These are phyloP conservation scores for Cataglyphis cursor DNA, from an alignment of 2,888 invertebrate species.

Conservation along the genomic window DNA sequence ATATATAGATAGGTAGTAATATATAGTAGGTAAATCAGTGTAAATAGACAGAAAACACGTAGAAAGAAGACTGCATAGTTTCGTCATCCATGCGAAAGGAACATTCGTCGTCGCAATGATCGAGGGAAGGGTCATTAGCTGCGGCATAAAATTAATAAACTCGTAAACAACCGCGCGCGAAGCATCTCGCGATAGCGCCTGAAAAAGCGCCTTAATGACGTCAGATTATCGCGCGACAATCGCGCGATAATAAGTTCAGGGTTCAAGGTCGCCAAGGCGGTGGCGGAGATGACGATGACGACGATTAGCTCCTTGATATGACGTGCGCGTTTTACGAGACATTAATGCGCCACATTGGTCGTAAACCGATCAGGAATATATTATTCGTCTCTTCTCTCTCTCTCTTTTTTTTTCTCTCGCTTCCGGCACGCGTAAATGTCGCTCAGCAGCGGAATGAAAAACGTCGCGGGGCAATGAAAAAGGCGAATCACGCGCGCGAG, in stretches of 20 bases:
- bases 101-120: constrained; percentile 24
- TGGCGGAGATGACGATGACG: not conserved
- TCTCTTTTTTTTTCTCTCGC: constrained; percentile 8
- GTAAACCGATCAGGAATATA: constrained; percentile 57
- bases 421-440: constrained; percentile 52
- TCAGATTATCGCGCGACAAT: constrained; percentile 36
- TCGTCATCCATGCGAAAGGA: constrained; percentile 9
- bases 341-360: constrained; percentile 29
- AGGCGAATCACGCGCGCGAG: constrained; percentile 49
- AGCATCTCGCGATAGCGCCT: constrained; percentile 35
- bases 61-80: not conserved
- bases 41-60: not conserved
- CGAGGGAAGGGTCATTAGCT: constrained; percentile 31
- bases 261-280: constrained; percentile 41
- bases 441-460: constrained; percentile 49
- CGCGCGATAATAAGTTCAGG: constrained; percentile 7
- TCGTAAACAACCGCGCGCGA: constrained; percentile 33
- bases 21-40: not conserved
- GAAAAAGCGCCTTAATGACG: constrained; percentile 24
- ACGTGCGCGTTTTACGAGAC: constrained; percentile 49
- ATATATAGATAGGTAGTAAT: no score
- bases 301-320: constrained; percentile 28
- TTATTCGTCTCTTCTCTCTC: constrained; percentile 16
- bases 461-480: constrained; percentile 56
- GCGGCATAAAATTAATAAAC: constrained; percentile 51